Evolutionary conservation across 2,113 vertebrate species (phyloP).

Genomic region (Eonycteris spelaea): DNA sequence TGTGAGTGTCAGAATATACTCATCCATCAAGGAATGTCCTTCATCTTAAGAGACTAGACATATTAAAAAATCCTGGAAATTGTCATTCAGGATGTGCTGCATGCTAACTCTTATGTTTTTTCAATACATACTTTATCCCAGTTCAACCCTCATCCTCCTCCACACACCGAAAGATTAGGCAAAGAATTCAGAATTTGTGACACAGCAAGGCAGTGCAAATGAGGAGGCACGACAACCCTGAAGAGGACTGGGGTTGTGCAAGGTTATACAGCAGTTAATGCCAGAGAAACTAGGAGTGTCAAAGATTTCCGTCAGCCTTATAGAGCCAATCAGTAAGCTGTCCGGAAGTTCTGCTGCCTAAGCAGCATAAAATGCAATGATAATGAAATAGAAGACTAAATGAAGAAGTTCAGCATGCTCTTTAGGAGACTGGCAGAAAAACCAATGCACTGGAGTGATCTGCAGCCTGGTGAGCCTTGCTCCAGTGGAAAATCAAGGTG

Average conservation of each 20-base stretch:
- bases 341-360: background rate
- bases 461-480: background rate
- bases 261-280: background rate
- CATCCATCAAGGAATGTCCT: background rate
- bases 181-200: background rate
- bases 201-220: background rate
- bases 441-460: background rate
- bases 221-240: background rate
- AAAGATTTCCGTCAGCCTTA: background rate
- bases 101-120: background rate
- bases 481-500: background rate
- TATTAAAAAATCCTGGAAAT: background rate
- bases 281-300: background rate
- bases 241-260: background rate
- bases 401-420: background rate
- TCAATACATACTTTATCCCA: background rate
- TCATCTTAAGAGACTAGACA: background rate
- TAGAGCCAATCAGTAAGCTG: background rate
- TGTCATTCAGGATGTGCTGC: background rate
- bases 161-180: background rate
- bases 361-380: background rate
- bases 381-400: background rate
- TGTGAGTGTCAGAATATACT: background rate
- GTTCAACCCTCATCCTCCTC: background rate
- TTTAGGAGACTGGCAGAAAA: background rate